These are phyloP conservation scores for Scaptodrosophila lebanonensis DNA, from an alignment of 1,140 invertebrate species.

Conservation along the genomic window DNA sequence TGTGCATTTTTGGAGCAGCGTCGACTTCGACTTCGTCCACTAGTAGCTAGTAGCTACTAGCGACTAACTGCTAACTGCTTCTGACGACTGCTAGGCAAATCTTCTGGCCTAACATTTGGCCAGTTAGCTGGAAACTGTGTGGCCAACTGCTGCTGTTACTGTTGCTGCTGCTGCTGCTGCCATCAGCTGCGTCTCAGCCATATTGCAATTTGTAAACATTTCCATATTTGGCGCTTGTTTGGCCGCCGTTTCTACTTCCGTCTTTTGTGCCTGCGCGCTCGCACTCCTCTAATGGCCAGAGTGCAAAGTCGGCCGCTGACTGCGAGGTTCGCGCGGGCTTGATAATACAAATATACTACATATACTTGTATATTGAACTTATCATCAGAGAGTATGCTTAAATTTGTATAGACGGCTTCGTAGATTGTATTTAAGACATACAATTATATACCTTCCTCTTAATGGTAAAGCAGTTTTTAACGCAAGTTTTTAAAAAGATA, in stretches of 20 bases:
- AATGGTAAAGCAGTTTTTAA: no score
- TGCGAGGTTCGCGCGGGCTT: no score
- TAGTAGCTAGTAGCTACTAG: no score
- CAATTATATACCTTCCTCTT: no score
- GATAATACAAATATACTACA: slow-evolving; percentile 16
- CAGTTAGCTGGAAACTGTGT: slow-evolving; percentile 3
- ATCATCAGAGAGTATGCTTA: no score
- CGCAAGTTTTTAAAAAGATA: no score
- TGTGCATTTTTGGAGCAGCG: slow-evolving; percentile 64
- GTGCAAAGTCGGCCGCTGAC: no score
- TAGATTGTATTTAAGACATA: no score
- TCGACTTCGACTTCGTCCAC: no score
- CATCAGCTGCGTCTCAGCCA: slow-evolving; percentile 36
- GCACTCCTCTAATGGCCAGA: slow-evolving; percentile 5
- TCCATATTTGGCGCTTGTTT: slow-evolving; percentile 62
- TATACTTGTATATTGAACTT: not conserved
- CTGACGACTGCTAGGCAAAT: slow-evolving; percentile 50
- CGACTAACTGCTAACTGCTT: not conserved
- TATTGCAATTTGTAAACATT: slow-evolving; percentile 72
- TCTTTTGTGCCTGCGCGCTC: slow-evolving; percentile 8
- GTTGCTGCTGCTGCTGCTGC: not conserved
- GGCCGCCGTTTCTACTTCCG: slow-evolving; percentile 35
- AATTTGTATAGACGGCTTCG: no score
- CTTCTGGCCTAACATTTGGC: slow-evolving; percentile 48
- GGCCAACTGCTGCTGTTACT: slow-evolving; percentile 20